These are phyloP conservation scores for Engystomops pustulosus DNA, from an alignment of 2,113 vertebrate genomes.

Conservation along the genomic window DNA sequence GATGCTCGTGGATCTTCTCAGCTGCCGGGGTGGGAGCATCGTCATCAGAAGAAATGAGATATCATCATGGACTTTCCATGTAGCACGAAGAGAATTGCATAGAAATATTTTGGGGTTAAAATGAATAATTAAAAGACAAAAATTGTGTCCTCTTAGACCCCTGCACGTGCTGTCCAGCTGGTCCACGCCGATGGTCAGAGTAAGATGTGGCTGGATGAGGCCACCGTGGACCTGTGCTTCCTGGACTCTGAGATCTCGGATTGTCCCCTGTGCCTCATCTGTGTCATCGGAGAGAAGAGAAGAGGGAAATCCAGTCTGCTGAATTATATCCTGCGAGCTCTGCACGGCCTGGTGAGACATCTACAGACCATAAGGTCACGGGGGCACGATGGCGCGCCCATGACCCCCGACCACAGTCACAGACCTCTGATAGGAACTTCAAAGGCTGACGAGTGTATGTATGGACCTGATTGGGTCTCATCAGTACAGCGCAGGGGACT, in stretches of 20 bases:
- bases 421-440: too few relatives aligned
- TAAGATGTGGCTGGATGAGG: background rate
- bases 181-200: background rate
- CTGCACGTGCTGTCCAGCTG: background rate
- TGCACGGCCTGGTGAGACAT: conserved; percentile 18
- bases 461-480: too few relatives aligned
- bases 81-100: too few relatives aligned
- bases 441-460: too few relatives aligned
- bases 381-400: too few relatives aligned
- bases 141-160: background rate
- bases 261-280: conserved; percentile 35
- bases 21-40: too few relatives aligned
- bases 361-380: background rate
- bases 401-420: too few relatives aligned
- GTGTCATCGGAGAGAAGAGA: conserved; percentile 53
- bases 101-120: too few relatives aligned
- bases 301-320: conserved; percentile 53
- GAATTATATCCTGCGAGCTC: conserved; percentile 45
- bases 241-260: background rate
- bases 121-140: too few relatives aligned
- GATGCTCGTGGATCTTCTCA: background rate
- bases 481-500: too few relatives aligned
- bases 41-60: too few relatives aligned
- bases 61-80: too few relatives aligned
- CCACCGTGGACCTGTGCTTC: conserved; percentile 6